phyloP scores from a whole-genome alignment of 2,113 vertebrate species.

The Pycnonotus jocosus region DNA sequence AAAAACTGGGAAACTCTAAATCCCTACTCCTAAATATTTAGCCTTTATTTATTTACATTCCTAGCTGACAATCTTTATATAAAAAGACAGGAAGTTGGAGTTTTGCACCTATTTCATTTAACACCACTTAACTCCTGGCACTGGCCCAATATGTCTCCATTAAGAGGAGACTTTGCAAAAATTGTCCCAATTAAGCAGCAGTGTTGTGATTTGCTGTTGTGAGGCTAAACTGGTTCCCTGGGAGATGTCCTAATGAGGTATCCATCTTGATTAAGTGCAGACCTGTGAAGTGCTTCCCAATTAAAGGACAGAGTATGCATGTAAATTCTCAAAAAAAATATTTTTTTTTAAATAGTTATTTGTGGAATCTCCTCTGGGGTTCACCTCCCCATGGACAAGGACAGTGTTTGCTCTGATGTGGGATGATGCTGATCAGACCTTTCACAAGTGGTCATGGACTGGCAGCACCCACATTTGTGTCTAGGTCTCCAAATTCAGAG shows the following conservation, averaged over 20 bases:
- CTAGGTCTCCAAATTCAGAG: not conserved
- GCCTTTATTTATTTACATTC: conserved; percentile 18
- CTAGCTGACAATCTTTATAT: conserved; percentile 22
- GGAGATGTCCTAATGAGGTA: conserved; percentile 67
- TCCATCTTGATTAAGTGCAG: conserved; percentile 63
- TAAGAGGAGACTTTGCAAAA: conserved; percentile 57
- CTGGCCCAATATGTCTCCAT: conserved; percentile 56
- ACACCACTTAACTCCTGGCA: conserved; percentile 65
- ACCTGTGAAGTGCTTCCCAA: conserved; percentile 55
- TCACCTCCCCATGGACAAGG: not conserved
- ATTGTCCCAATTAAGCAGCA: conserved; percentile 64
- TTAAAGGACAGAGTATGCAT: conserved; percentile 16
- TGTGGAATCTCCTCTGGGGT: not conserved
- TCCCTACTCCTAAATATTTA: not conserved
- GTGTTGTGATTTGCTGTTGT: conserved; percentile 53
- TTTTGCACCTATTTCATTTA: conserved; percentile 62
- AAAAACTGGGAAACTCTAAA: not conserved
- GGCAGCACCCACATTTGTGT: not conserved
- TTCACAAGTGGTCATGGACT: not conserved
- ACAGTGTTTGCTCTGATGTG: not conserved
- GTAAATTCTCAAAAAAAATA: not conserved
- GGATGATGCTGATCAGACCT: not conserved
- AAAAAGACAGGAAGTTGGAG: conserved; percentile 36
- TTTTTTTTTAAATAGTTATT: not conserved
- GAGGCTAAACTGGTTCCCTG: conserved; percentile 65